Evolutionary conservation across 2,113 vertebrate species (phyloP).

Genomic region (Onychostruthus taczanowskii): DNA sequence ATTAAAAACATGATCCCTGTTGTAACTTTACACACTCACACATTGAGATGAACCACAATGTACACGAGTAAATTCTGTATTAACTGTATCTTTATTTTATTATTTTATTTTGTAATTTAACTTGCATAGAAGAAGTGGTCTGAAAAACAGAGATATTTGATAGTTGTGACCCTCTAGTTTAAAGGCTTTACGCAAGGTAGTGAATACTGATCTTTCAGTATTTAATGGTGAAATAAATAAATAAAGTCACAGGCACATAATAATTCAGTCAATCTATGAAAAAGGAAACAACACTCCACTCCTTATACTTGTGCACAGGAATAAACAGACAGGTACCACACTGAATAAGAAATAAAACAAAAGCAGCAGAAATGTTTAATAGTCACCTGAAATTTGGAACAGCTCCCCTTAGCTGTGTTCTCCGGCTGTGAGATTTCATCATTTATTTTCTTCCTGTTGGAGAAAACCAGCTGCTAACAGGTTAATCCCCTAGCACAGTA

Average conservation of each 20-base stretch:
- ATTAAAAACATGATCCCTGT: background rate
- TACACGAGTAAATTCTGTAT: background rate
- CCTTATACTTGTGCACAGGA: background rate
- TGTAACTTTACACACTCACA: background rate
- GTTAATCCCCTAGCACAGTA: background rate
- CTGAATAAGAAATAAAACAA: background rate
- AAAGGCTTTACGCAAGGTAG: background rate
- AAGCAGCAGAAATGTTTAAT: background rate
- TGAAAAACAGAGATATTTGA: background rate
- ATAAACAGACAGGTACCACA: background rate
- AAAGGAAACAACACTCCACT: background rate
- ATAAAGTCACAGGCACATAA: background rate
- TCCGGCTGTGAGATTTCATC: fast-evolving
- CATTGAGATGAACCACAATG: background rate
- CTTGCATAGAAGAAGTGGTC: background rate
- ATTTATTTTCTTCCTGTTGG: background rate
- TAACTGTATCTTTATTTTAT: background rate
- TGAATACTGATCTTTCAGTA: background rate
- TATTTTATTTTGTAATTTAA: background rate
- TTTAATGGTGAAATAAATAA: background rate
- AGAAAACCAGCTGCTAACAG: background rate
- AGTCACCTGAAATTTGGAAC: background rate
- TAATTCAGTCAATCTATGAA: background rate
- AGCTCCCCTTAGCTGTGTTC: background rate
- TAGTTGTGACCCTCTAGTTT: background rate